phyloP scores from a whole-genome alignment of 2,888 invertebrate genomes.

The Proisotoma minuta region DNA sequence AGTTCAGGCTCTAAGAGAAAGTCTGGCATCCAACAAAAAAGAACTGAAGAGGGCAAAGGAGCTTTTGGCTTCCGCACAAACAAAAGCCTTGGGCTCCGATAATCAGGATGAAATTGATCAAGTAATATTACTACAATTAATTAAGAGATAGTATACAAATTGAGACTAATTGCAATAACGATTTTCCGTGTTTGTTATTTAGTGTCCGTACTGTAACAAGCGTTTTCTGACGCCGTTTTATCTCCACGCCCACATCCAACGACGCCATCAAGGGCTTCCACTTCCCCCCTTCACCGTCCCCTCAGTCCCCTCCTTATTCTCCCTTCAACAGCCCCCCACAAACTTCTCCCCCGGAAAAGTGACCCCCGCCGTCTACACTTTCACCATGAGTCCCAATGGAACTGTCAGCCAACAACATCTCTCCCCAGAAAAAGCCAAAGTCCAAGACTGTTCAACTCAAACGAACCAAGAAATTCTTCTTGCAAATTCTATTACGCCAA shows the following conservation, averaged over 20 bases:
- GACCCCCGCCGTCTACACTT: background rate
- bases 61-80: slow-evolving; percentile 33
- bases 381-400: background rate
- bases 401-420: background rate
- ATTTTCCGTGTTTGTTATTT: slow-evolving; percentile 3
- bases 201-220: slow-evolving; percentile 45
- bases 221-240: slow-evolving; percentile 32
- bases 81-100: slow-evolving; percentile 30
- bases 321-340: background rate
- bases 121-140: slow-evolving; percentile 13
- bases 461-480: no score
- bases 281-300: slow-evolving; percentile 2
- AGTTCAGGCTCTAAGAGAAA: slow-evolving; percentile 32
- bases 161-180: slow-evolving; percentile 5
- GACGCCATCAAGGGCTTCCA: slow-evolving; percentile 46
- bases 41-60: slow-evolving; percentile 38
- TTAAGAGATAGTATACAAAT: background rate
- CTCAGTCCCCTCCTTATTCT: background rate
- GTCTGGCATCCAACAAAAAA: slow-evolving; percentile 30
- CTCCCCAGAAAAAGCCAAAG: background rate
- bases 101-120: slow-evolving; percentile 40
- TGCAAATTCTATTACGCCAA: background rate
- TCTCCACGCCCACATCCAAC: slow-evolving; percentile 40
- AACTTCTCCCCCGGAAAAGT: background rate
- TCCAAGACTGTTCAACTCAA: background rate